Evolutionary conservation across 2,797 vertebrate species (phyloP).

Genomic region (Australoheros facetus): DNA sequence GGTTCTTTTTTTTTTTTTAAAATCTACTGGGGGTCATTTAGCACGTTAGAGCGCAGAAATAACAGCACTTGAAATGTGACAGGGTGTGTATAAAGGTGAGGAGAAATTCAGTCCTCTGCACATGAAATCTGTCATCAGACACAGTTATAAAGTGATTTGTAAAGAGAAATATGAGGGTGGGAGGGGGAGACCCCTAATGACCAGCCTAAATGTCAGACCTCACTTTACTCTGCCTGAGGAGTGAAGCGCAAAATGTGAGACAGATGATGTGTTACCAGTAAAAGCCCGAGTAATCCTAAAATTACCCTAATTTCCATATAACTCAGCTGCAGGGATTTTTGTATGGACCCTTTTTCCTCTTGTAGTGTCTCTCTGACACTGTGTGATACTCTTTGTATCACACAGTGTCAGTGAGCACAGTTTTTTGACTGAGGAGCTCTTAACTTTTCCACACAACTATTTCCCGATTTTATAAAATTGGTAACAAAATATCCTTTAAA

Average conservation of each 20-base stretch:
- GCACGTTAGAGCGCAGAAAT: constrained; percentile 48
- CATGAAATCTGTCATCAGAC: constrained; percentile 58
- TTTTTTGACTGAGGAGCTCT: neutral
- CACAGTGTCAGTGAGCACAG: neutral
- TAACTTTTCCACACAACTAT: neutral
- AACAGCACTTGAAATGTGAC: constrained; percentile 62
- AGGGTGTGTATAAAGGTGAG: constrained; percentile 47
- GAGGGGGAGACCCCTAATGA: neutral
- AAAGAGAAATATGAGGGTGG: constrained; percentile 26
- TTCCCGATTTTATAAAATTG: neutral
- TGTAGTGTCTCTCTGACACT: neutral
- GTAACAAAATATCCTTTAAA: neutral
- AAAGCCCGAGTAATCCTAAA: constrained; percentile 13
- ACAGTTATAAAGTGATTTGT: constrained; percentile 51
- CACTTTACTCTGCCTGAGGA: neutral
- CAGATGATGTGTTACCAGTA: constrained; percentile 3
- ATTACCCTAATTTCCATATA: constrained; percentile 21
- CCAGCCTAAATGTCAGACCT: constrained; percentile 32
- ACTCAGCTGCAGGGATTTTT: neutral
- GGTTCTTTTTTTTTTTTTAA: constrained; percentile 31
- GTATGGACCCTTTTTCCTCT: neutral
- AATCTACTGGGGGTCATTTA: constrained; percentile 53
- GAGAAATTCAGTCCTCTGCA: constrained; percentile 37
- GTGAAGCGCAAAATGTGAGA: constrained; percentile 1
- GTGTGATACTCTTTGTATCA: neutral